phyloP scores from a whole-genome alignment of 30 jellyfish, hydroid and myxozoan species.

The Turritopsis dohrnii region DNA sequence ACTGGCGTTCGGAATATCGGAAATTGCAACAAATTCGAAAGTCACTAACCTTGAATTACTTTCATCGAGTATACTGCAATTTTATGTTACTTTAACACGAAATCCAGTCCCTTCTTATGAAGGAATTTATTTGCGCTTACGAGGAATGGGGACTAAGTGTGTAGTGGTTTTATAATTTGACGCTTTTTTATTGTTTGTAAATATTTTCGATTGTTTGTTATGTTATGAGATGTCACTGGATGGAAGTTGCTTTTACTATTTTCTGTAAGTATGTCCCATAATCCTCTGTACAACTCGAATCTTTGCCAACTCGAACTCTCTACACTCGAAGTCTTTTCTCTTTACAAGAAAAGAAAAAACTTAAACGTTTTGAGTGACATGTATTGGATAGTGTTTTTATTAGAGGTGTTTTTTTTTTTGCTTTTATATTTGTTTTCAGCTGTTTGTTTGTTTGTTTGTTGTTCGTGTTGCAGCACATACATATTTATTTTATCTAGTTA shows the following conservation, averaged over 20 bases:
- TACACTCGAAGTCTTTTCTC: no score
- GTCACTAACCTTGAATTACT: neutral
- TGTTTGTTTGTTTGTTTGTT: neutral
- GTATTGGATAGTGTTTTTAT: neutral
- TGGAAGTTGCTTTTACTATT: no score
- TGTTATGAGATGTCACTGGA: neutral
- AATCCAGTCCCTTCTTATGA: neutral
- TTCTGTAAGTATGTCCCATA: no score
- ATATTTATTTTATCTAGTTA: neutral
- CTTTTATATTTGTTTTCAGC: neutral
- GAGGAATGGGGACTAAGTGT: neutral
- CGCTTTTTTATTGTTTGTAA: neutral
- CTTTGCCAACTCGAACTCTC: no score
- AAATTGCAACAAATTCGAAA: neutral
- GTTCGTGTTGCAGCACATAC: neutral
- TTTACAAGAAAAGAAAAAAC: no score
- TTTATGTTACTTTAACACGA: neutral
- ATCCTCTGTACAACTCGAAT: no score
- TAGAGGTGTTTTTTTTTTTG: neutral
- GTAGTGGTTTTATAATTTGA: no score
- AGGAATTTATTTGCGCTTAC: neutral
- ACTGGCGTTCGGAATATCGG: neutral
- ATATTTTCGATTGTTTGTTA: neutral
- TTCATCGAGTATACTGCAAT: neutral
- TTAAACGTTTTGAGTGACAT: no score